Evolutionary conservation across 1,140 invertebrate genomes (phyloP), one percentile per base, ranked within the genome.

Genomic region (Whitmania pigra): DNA sequence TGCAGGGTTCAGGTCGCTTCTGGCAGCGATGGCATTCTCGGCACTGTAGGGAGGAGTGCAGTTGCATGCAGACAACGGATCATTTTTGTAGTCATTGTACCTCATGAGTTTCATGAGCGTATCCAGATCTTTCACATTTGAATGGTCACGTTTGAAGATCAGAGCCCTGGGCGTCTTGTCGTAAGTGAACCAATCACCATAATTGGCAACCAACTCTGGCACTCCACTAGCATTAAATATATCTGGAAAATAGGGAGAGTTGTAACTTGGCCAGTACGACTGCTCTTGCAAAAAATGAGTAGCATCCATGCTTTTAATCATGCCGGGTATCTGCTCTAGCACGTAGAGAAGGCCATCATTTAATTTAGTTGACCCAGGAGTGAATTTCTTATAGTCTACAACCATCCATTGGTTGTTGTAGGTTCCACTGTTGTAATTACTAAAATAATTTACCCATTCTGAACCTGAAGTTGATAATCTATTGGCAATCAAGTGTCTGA

Each of bases 361-460:
- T 27, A 85, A 79, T 22, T 80, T 77, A 29, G 80, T 78, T 11
- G 83, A 75, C 0, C 81, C 79, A 11, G 86, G 85, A 25, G 82
- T 82, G 73, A 88, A 88, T 78, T 81, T 76, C 80, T 86, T 85
- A 84, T 86, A 88, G 80, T 94, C 89, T 0, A 93, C 83, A 13
- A 90, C 83, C 73, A 93, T 87, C 92, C 92, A 97, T 79, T 95
- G 90, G 75, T 93, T 91, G 78, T 89, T 90, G 71, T 91, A 90
- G 3, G 90, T 92, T 11, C 89, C 89, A 73, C 89, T 90, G 81
- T 93, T 91, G 78, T 87, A 87, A 25, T 78, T 75, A 17, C 77
- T 75, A 76, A 88, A 88, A 9, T 80, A 78, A 13, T 81, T 43
- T 0, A 87, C 86, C 93, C 93, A 96, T 7, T 86, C 83, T 40